Evolutionary conservation across 1,140 invertebrate genomes (phyloP).

Genomic region (Pseudomyrmex dendroicus): DNA sequence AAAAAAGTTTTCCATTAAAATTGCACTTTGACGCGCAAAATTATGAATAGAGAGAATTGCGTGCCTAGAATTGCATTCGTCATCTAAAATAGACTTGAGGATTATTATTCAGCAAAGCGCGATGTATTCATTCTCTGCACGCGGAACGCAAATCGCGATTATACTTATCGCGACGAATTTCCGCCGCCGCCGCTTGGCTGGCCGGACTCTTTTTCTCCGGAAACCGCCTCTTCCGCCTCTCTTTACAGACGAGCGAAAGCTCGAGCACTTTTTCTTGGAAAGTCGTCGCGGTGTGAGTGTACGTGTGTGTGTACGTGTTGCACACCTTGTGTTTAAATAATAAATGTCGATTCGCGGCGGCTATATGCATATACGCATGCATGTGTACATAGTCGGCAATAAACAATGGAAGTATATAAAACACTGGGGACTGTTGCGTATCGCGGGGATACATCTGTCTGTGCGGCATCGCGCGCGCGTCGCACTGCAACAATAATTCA

Average conservation of each 20-base stretch:
- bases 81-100: neutral
- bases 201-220: slow-evolving; percentile 61
- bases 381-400: neutral
- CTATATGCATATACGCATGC: neutral
- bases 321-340: slow-evolving; percentile 60
- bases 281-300: neutral
- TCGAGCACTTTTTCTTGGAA: neutral
- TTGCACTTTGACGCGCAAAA: neutral
- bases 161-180: slow-evolving; percentile 71
- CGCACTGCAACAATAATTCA: slow-evolving; percentile 41
- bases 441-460: neutral
- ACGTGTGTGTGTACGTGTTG: slow-evolving; percentile 19
- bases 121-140: neutral
- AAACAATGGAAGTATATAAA: slow-evolving; percentile 27
- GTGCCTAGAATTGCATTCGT: neutral
- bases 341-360: slow-evolving; percentile 44
- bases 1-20: neutral
- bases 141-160: slow-evolving; percentile 52
- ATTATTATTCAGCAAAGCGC: slow-evolving; percentile 1
- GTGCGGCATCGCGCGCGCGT: slow-evolving; percentile 3
- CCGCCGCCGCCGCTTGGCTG: slow-evolving; percentile 40
- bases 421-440: neutral
- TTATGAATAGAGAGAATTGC: neutral
- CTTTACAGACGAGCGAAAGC: slow-evolving; percentile 1
- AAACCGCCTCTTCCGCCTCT: slow-evolving; percentile 68